Conservation (phyloP, 1,140 invertebrate genomes). For the Leptopilina boulardi region DNA sequence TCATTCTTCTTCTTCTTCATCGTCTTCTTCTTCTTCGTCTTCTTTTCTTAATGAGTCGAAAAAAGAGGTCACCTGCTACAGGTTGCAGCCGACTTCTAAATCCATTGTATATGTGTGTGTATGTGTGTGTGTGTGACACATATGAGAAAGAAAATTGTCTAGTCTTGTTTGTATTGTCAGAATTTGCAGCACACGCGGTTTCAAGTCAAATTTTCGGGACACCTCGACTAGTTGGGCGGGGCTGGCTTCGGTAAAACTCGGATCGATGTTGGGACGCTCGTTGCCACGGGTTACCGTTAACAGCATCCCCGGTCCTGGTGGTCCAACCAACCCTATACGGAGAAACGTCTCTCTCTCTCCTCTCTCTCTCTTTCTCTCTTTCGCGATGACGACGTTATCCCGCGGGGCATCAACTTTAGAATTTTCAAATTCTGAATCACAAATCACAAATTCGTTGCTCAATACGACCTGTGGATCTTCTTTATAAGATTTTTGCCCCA, state of each 20-base stretch:
- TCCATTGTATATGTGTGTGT: neutral
- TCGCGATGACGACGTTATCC: slow-evolving; percentile 20
- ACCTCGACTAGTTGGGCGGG: slow-evolving; percentile 68
- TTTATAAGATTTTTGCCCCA: neutral
- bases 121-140: no score
- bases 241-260: slow-evolving; percentile 74
- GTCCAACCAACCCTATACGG: slow-evolving; percentile 49
- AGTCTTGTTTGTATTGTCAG: neutral
- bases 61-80: neutral
- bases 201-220: slow-evolving; percentile 65
- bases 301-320: slow-evolving; percentile 69
- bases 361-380: neutral
- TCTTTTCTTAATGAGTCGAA: neutral
- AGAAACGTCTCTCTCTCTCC: slow-evolving; percentile 8
- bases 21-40: no score
- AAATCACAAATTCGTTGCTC: neutral
- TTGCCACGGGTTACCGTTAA: slow-evolving; percentile 76
- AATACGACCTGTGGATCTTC: slow-evolving; percentile 13
- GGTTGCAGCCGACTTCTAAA: neutral
- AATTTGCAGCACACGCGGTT: slow-evolving; percentile 16
- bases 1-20: neutral
- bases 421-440: slow-evolving; percentile 1
- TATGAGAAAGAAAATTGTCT: neutral
- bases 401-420: neutral
- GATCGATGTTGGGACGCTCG: slow-evolving; percentile 76